Base-by-base conservation (phyloP, 1,140 invertebrate genomes). In the Bombus pyrosoma region DNA sequence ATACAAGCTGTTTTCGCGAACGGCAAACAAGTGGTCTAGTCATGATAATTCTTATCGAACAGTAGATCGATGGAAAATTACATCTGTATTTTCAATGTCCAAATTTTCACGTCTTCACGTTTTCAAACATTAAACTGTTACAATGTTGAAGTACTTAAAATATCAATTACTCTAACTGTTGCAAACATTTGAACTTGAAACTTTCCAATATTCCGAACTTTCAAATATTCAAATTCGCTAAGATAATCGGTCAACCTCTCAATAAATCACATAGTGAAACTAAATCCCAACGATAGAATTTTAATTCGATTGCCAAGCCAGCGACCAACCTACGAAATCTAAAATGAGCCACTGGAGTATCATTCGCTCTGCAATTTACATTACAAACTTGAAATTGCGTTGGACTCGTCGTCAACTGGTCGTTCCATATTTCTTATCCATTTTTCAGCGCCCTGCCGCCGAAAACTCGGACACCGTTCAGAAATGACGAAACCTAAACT, bases 1-100 rank as follows among this genome's bases (percentile, higher is more conserved):
- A 64, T 73, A 71, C 64, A 28, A 69, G 47, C 79, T 62, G 64
- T 79, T 89, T 86, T 89, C 83, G 72, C 86, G 43, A 3, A 10
- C 8, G 12, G 22, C 39, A 34, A 25, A 10, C 15, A 25, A 12
- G 5, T 18, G 68, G 8, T 69, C 3, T 32, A 3, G 22, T 2
- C 3, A 2, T 4, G 25, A 15, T 12, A 1, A 12, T 39, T 47
- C 3, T 5, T 25, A n/a, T 18, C 5, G 6, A 53, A 1, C 3
- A n/a, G 12, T 41, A 37, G 5, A n/a, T 15, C 28, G 5, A 22
- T 22, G 0, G 47, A 22, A 53, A 22, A 22, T 22, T 47, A 47
- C 47, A 18, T 18, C 6, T 18, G 47, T 47, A 18, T 18, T 18
- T 53, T 6, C 22, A 53, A 18, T 2, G 18, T 53, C 1, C 5